Percentiles rank a stretch among this genome's conserved stretches.
Evolutionary conservation across 2,113 vertebrate genomes (phyloP).

Genomic region (Poecilia latipinna): DNA sequence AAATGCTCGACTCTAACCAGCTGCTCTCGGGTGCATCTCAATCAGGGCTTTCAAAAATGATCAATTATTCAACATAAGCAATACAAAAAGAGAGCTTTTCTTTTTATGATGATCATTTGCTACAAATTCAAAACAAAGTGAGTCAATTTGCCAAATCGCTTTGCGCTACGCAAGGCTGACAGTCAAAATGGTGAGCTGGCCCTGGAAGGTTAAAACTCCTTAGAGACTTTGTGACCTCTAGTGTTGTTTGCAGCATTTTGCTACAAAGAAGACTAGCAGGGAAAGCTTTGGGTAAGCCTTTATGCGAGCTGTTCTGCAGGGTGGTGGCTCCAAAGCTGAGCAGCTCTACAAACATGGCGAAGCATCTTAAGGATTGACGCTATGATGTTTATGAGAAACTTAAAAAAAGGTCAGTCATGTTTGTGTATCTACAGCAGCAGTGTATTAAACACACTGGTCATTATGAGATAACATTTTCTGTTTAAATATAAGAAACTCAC

Average conservation of each 20-base stretch:
- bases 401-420: no score
- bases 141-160: no score
- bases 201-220: neutral
- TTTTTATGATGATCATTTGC: neutral
- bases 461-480: neutral
- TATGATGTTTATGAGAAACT: neutral
- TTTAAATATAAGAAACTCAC: neutral
- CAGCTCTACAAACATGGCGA: neutral
- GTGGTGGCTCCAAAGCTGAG: neutral
- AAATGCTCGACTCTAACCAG: constrained; percentile 36
- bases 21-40: neutral
- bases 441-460: neutral
- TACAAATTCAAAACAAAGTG: neutral
- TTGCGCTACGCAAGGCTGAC: neutral
- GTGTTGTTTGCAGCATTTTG: neutral
- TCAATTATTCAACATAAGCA: neutral
- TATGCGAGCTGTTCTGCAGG: neutral
- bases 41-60: neutral
- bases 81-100: neutral
- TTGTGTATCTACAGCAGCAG: neutral
- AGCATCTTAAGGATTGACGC: neutral
- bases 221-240: neutral
- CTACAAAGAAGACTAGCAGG: neutral
- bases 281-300: neutral
- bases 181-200: neutral